Base-by-base conservation (phyloP, 2,888 invertebrate species). In the Xestia ashworthii region DNA sequence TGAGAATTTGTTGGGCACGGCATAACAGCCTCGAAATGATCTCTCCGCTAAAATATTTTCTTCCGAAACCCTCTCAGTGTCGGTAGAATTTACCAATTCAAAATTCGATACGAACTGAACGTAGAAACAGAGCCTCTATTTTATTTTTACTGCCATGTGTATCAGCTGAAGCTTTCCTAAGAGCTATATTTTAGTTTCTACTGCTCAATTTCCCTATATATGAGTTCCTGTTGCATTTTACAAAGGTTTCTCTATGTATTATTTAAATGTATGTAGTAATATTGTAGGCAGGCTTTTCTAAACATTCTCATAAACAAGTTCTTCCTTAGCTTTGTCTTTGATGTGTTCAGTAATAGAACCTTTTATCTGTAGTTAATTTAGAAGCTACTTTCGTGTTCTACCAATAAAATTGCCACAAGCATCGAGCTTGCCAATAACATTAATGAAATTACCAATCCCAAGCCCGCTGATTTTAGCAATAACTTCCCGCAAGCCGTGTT, bases 181-280 rank as follows among this genome's bases (percentile, higher is more conserved):
- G 81, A 87, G 82, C 86, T 89, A 88, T 90, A 84, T 90, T 89
- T 88, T 89, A 89, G 86, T 92, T 92, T 93, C 92, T 93, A 92
- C 88, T 89, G 81, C 87, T 88, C 90, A 90, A 93, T 93, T 93
- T 93, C 92, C 93, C 89, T 92, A 92, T 89, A 92, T 93, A 93
- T 90, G 91, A 93, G 90, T 85, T 89, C 83, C 84, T 87, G 83
- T 82, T 82, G 82, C 82, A 82, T 85, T 84, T 78, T 73, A 80
- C 79, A 80, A 87, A 86, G 82, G 71, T 75, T 86, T 83, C 48
- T 19, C 19, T 82, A 78, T 84, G 86, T 86, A 75, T 86, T 84
- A 84, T 84, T 84, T 84, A 84, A 84, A 84, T 84, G 75, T 78
- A 44, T 80, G 77, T 71, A 78, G 86, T 69, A 71, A 86, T 85